phyloP scores from a whole-genome alignment of 2,888 invertebrate species.

The Onthophagus sagittarius region DNA sequence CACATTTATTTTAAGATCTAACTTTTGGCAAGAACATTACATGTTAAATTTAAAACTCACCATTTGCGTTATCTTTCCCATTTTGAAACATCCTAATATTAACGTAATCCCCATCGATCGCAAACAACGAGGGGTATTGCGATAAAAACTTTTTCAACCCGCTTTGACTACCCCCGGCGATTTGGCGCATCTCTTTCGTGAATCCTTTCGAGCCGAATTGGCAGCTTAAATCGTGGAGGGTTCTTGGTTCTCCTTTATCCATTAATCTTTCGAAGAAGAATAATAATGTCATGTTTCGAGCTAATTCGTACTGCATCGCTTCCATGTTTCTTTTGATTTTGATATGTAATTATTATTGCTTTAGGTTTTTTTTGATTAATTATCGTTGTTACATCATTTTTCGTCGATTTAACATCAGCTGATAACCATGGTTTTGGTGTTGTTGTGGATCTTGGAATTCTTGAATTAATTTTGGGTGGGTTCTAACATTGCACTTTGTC shows the following conservation, averaged over 20 bases:
- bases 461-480: too few relatives aligned
- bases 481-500: too few relatives aligned
- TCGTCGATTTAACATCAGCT: neutral
- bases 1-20: too few relatives aligned
- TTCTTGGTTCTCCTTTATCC: constrained; percentile 94
- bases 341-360: neutral
- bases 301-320: constrained; percentile 90
- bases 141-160: constrained; percentile 94
- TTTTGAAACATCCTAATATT: constrained; percentile 78
- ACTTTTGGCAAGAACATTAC: too few relatives aligned
- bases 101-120: constrained; percentile 90
- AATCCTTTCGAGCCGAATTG: constrained; percentile 99
- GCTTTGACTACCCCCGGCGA: constrained; percentile 92
- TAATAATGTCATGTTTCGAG: constrained; percentile 91
- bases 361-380: neutral
- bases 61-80: constrained; percentile 58
- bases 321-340: constrained; percentile 61
- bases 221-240: constrained; percentile 95
- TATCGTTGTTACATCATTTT: constrained; percentile 18
- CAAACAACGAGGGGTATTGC: constrained; percentile 95
- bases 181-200: constrained; percentile 97
- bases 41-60: constrained; percentile 32
- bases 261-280: constrained; percentile 98
- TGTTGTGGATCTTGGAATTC: too few relatives aligned
- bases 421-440: too few relatives aligned